Conservation (phyloP, 2,797 vertebrate species). For the Pangasius macronema region DNA sequence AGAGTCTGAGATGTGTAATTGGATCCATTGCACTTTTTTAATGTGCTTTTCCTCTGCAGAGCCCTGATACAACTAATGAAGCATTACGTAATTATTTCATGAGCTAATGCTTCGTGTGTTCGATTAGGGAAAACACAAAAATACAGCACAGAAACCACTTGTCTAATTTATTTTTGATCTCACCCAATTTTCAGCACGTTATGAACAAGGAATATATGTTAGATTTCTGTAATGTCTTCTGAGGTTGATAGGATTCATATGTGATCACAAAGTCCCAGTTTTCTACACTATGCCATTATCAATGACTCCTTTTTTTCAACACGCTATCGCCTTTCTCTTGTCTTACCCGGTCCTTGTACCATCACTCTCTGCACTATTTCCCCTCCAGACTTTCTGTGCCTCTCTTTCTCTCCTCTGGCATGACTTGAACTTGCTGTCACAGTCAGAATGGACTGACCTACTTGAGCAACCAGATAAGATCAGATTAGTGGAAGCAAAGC, state of each 20-base stretch:
- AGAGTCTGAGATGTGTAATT: neutral
- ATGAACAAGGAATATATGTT: neutral
- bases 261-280: neutral
- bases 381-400: conserved; percentile 8
- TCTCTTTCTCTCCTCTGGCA: conserved; percentile 22
- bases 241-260: neutral
- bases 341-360: conserved; percentile 2
- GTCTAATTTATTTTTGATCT: neutral
- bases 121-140: neutral
- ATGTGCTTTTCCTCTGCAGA: neutral
- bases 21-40: neutral
- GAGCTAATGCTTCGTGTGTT: neutral
- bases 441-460: conserved; percentile 65
- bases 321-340: neutral
- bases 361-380: neutral
- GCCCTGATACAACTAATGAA: conserved; percentile 10
- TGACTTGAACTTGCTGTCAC: conserved; percentile 59
- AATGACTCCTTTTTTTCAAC: neutral
- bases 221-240: neutral
- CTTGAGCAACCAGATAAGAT: conserved; percentile 57
- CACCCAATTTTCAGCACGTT: neutral
- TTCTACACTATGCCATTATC: neutral
- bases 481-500: conserved; percentile 55
- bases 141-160: neutral
- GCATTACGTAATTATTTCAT: conserved; percentile 8